Base-by-base conservation (phyloP, 1,140 invertebrate species). In the Ips typographus region DNA sequence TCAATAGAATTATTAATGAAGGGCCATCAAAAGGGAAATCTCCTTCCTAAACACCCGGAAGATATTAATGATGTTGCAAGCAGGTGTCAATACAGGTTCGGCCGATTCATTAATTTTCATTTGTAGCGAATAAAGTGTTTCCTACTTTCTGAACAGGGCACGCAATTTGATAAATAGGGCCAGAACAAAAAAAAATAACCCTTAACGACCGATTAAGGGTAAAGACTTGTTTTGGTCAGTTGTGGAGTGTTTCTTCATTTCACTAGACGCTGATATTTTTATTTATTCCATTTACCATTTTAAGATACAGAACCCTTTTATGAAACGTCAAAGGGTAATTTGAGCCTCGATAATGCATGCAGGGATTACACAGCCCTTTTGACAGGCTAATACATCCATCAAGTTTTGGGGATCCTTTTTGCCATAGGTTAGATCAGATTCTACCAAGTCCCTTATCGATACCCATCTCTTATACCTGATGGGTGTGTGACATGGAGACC, bases 51-150 rank as follows among this genome's bases (percentile, higher is more conserved):
- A 22, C 22, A 22, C 22, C 22, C 22, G 22, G 22, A 22, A 22
- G 40, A 65, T 65, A 65, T 65, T 65, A 65, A 65, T 65, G 62
- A 55, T 43, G 38, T 65, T 56, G 62, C 47, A 65, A 55, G 62
- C 62, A 65, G 62, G 40, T 65, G 62, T 65, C 62, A 65, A 65
- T 65, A 65, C 40, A 42, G 7, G 51, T 56, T 65, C 37, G 62
- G 39, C 51, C 6, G 42, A 65, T 65, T 52, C 62, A 65, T 65
- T 65, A 65, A 65, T 65, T 65, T 65, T 56, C 40, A 65, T 65
- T 65, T 63, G 61, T 51, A 52, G 38, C 44, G 40, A 63, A 63
- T 52, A 63, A 63, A 52, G 44, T 63, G 44, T 63, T 63, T 52
- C 44, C 49, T 63, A 51, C 44, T 63, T 63, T 63, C 61, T 8